Percentiles rank a stretch among this genome's conserved stretches.
These are phyloP conservation scores for Galerucella calmariensis DNA, from an alignment of 2,888 invertebrate genomes.

Conservation along the genomic window DNA sequence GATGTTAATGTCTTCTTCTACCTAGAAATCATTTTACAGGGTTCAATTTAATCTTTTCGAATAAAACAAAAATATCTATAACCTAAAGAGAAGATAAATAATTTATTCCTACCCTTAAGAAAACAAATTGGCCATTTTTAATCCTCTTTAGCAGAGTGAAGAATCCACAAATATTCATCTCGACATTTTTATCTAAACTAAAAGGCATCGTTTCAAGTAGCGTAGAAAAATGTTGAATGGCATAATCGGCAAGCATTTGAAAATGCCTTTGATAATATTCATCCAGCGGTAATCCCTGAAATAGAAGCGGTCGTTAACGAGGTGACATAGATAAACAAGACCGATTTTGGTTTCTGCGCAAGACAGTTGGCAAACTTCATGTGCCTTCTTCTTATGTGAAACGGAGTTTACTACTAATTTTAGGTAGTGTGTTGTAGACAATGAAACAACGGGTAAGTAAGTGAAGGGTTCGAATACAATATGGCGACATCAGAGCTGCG, in stretches of 20 bases:
- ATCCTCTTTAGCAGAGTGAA: slow-evolving; percentile 48
- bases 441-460: too few species aligned
- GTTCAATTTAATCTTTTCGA: background rate
- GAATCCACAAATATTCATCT: slow-evolving; percentile 50
- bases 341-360: too few species aligned
- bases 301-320: background rate
- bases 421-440: too few species aligned
- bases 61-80: background rate
- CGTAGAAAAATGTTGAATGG: slow-evolving; percentile 46
- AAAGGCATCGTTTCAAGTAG: slow-evolving; percentile 45
- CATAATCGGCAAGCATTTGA: slow-evolving; percentile 43
- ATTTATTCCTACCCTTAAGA: slow-evolving; percentile 42
- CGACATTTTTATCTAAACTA: slow-evolving; percentile 47
- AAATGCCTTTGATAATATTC: slow-evolving; percentile 38
- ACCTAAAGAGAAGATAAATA: background rate
- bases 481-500: too few species aligned
- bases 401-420: too few species aligned
- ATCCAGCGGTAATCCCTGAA: slow-evolving; percentile 32
- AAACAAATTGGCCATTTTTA: slow-evolving; percentile 47
- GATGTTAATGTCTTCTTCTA: slow-evolving; percentile 36
- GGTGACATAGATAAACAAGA: too few species aligned
- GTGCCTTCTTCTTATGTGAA: too few species aligned
- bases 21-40: slow-evolving; percentile 27
- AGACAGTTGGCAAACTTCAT: too few species aligned
- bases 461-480: too few species aligned